Evolutionary conservation across 2,797 vertebrate genomes (phyloP), one percentile per base, ranked within the genome.

Genomic region (Bradypus variegatus): DNA sequence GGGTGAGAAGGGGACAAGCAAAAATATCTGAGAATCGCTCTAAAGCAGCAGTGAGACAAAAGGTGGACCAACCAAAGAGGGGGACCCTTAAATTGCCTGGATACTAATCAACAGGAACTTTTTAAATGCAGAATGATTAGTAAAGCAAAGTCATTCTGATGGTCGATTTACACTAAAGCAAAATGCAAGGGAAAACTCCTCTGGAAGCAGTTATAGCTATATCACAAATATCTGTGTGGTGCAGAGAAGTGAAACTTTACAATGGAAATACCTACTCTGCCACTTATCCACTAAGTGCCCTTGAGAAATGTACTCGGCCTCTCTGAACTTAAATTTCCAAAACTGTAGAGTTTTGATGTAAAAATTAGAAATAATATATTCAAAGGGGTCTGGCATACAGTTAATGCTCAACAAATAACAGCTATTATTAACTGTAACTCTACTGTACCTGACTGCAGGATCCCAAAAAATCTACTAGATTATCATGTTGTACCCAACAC

Each of bases 111-210:
- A 15, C 16, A 38, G 27, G 27, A 23, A 50, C 6, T 18, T 65
- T 41, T 15, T 41, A 15, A 29, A 29, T 5, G 13, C 18, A 21
- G 4, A 53, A 75, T 38, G 19, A 53, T 65, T 31, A 69, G 33
- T 14, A 10, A 58, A 78, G 50, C 5, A 41, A 67, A 88, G 25
- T 15, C 45, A 55, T 36, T 65, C 83, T 48, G 53, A 60, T 4
- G 16, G 16, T n/a, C 76, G 8, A 4, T 0, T 0, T 48, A 3
- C n/a, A 65, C 41, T 18, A 7, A 80, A 8, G 5, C 2, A 80
- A 73, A 65, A 80, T 23, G 55, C 81, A 86, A 58, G 25, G 6
- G 23, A n/a, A 78, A 65, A 65, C 2, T 2, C 3, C 19, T 70
- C 8, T 2, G 9, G 27, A 83, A 72, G 60, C 36, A 21, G 25